Conservation (phyloP, 1,140 invertebrate genomes). For the Drosophila arawakana region DNA sequence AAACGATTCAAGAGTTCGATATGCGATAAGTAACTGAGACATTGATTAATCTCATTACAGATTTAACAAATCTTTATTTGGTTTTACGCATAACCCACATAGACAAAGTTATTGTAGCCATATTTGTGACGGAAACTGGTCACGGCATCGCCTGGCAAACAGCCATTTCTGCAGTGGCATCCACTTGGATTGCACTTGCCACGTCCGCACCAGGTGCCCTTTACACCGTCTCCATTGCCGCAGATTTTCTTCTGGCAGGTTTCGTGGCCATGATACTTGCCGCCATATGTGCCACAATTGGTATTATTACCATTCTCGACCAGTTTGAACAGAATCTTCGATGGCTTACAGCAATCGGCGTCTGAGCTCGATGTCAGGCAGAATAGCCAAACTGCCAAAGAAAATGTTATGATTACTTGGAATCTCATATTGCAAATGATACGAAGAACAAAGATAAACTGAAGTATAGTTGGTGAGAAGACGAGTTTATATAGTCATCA, state of each 20-base stretch:
- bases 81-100: constrained; percentile 33
- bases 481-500: neutral
- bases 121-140: constrained; percentile 41
- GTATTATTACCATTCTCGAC: neutral
- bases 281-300: constrained; percentile 39
- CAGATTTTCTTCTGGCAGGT: constrained; percentile 46
- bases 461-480: neutral
- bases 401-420: neutral
- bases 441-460: neutral
- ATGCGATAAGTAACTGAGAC: neutral
- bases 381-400: constrained; percentile 23
- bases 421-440: constrained; percentile 11
- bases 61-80: constrained; percentile 13
- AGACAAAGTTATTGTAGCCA: constrained; percentile 41
- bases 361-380: neutral
- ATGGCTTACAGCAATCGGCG: constrained; percentile 44
- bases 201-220: constrained; percentile 42
- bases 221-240: constrained; percentile 32
- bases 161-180: constrained; percentile 42
- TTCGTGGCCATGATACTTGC: constrained; percentile 26
- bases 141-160: constrained; percentile 32
- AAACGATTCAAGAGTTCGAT: constrained; percentile 25
- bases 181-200: constrained; percentile 46
- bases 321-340: constrained; percentile 39
- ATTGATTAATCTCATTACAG: constrained; percentile 25